A percentile compares a stretch with the other conserved stretches of the same genome.
phyloP scores from a whole-genome alignment of 2,797 vertebrate genomes.

The Sebastes trivittatus region DNA sequence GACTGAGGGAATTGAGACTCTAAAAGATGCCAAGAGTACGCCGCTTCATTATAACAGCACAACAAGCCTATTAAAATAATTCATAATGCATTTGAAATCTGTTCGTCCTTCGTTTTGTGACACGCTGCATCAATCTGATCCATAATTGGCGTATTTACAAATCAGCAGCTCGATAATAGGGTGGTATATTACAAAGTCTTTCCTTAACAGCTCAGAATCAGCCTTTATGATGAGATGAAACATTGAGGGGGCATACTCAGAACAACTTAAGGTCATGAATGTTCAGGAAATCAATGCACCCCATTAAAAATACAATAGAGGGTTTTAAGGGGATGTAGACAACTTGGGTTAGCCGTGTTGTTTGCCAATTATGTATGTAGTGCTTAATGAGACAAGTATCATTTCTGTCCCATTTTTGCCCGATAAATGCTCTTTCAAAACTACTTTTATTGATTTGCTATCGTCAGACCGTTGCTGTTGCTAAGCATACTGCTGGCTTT shows the following conservation, averaged over 20 bases:
- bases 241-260: neutral
- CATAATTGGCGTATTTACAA: slow-evolving; percentile 11
- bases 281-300: slow-evolving; percentile 1
- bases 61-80: slow-evolving; percentile 45
- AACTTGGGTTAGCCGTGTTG: too few relatives aligned
- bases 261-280: slow-evolving; percentile 37
- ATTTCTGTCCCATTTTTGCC: neutral
- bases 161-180: slow-evolving; percentile 1
- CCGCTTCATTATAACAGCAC: slow-evolving; percentile 44
- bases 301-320: neutral
- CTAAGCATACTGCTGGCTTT: neutral
- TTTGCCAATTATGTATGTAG: too few relatives aligned
- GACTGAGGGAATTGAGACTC: slow-evolving; percentile 50
- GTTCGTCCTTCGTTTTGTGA: neutral
- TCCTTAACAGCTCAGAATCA: neutral
- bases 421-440: neutral
- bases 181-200: neutral
- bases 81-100: slow-evolving; percentile 40
- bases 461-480: neutral
- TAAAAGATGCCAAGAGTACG: slow-evolving; percentile 33
- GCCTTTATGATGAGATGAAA: neutral
- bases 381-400: neutral
- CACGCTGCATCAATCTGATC: slow-evolving; percentile 7
- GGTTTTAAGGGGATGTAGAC: neutral
- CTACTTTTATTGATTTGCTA: neutral